Conservation (phyloP, 1,140 invertebrate species). For the Anoplophora glabripennis region DNA sequence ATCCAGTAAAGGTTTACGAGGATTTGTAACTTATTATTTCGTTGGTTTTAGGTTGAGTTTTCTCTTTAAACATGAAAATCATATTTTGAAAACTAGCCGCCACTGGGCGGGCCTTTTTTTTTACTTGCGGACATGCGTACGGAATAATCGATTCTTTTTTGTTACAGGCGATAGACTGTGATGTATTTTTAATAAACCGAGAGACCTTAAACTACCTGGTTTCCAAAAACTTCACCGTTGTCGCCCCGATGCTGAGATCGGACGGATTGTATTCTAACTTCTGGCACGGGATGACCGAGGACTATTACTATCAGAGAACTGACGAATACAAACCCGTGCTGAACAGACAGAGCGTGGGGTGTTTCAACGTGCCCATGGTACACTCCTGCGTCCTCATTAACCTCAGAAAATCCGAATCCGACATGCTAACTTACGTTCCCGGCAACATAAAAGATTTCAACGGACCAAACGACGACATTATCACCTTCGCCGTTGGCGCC, state of each 20-base stretch:
- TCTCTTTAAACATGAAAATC: too few species aligned
- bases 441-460: constrained; percentile 61
- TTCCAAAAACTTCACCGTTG: constrained; percentile 60
- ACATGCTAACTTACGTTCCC: constrained; percentile 74
- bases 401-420: constrained; percentile 60
- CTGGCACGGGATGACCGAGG: constrained; percentile 87
- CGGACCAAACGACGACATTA: constrained; percentile 90
- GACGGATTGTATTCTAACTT: constrained; percentile 92
- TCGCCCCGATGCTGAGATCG: constrained; percentile 83
- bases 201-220: constrained; percentile 69
- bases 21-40: too few species aligned
- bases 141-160: constrained; percentile 22
- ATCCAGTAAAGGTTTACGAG: too few species aligned
- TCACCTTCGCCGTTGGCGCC: constrained; percentile 87
- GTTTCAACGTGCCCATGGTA: constrained; percentile 87
- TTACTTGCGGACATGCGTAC: too few species aligned
- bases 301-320: constrained; percentile 83
- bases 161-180: constrained; percentile 83
- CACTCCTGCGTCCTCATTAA: constrained; percentile 86
- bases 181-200: constrained; percentile 78
- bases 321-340: constrained; percentile 84
- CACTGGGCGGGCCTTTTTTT: too few species aligned
- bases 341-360: constrained; percentile 68
- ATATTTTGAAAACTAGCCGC: too few species aligned
- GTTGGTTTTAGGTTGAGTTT: too few species aligned